A percentile compares a stretch with the other conserved stretches of the same genome.
Conservation (phyloP, 2,888 invertebrate genomes). For the Stratiomys singularior region DNA sequence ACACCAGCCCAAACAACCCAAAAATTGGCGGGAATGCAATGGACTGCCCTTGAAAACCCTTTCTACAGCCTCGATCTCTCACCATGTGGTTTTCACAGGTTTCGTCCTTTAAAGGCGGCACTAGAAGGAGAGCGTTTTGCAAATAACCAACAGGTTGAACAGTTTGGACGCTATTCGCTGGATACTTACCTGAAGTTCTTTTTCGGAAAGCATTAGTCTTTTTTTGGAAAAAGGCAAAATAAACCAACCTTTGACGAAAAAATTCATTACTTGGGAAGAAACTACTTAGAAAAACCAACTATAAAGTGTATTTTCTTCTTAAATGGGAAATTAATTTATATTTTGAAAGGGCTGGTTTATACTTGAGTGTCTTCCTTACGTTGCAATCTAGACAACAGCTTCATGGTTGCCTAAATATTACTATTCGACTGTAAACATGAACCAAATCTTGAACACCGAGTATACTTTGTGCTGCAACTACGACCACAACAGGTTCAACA, state of each 20-base stretch:
- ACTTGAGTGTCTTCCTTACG: no score
- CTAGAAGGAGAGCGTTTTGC: not conserved
- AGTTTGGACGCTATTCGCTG: not conserved
- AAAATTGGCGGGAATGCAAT: not conserved
- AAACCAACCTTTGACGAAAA: not conserved
- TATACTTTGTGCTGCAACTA: no score
- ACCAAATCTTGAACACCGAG: no score
- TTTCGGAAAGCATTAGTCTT: no score
- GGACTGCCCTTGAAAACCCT: not conserved
- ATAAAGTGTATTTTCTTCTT: slow-evolving; percentile 5
- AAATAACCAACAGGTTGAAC: not conserved
- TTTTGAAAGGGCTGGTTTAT: not conserved
- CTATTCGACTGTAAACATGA: no score
- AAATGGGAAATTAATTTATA: not conserved
- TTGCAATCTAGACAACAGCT: no score
- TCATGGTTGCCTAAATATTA: no score
- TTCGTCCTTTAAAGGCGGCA: not conserved
- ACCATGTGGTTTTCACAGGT: no score
- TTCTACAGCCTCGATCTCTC: no score
- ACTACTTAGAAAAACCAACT: not conserved
- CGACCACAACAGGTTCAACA: no score
- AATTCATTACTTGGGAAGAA: not conserved
- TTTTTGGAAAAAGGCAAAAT: no score
- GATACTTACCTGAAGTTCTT: not conserved
- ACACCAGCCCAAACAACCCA: not conserved